phyloP scores from a whole-genome alignment of 1,140 invertebrate species.

The Nautilus pompilius region DNA sequence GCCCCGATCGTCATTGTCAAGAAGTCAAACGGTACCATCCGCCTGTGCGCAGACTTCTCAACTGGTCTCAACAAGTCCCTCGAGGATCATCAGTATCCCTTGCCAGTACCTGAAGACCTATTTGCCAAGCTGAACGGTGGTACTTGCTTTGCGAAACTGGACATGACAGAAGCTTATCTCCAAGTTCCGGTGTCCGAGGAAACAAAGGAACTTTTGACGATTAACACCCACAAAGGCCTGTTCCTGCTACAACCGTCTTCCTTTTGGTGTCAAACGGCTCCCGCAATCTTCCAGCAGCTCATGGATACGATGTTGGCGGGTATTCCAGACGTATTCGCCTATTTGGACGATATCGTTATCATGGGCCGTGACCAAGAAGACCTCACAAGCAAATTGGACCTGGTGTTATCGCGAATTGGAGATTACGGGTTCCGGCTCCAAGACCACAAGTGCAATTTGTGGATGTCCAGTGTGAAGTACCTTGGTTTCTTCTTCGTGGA shows the following conservation, averaged over 20 bases:
- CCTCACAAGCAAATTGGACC: slow-evolving; percentile 7
- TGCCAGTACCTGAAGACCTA: slow-evolving; percentile 27
- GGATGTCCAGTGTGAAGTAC: slow-evolving; percentile 7
- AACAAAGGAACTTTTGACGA: slow-evolving; percentile 14
- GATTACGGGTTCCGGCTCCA: slow-evolving; percentile 1
- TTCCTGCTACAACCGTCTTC: slow-evolving; percentile 11
- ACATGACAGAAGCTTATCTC: slow-evolving; percentile 22
- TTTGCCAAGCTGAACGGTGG: slow-evolving; percentile 23
- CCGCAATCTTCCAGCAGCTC: slow-evolving; percentile 56
- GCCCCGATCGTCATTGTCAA: slow-evolving; percentile 22
- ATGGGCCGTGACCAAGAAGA: slow-evolving; percentile 13
- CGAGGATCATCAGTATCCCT: slow-evolving; percentile 19
- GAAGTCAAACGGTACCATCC: slow-evolving; percentile 21
- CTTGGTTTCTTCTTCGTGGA: too few species aligned
- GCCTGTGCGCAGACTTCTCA: slow-evolving; percentile 44
- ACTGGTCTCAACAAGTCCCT: slow-evolving; percentile 25
- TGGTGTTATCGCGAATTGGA: slow-evolving; percentile 2
- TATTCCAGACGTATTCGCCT: slow-evolving; percentile 13
- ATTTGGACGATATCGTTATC: slow-evolving; percentile 20
- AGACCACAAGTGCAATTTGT: slow-evolving; percentile 7
- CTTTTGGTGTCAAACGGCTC: slow-evolving; percentile 44
- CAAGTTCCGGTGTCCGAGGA: slow-evolving; percentile 20
- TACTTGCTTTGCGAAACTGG: slow-evolving; percentile 21
- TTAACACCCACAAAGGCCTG: slow-evolving; percentile 22
- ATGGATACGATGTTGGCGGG: slow-evolving; percentile 49